Evolutionary conservation across 1,140 invertebrate species (phyloP).

Genomic region (Plodia interpunctella): DNA sequence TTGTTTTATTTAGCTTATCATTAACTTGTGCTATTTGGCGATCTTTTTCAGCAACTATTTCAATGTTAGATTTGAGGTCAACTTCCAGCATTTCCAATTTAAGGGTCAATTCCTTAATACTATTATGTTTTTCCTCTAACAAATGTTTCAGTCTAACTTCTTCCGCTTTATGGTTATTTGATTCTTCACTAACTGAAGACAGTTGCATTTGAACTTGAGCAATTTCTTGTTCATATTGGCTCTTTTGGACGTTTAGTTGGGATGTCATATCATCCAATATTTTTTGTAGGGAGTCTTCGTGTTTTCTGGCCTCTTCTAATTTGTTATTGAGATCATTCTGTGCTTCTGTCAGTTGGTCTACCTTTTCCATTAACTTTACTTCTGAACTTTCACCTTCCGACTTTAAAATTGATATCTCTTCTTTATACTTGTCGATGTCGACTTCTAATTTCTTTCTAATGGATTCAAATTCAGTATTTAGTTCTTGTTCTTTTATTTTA

Average conservation of each 20-base stretch:
- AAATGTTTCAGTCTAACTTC: constrained; percentile 42
- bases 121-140: constrained; percentile 65
- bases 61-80: constrained; percentile 68
- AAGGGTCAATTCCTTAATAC: constrained; percentile 61
- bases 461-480: constrained; percentile 50
- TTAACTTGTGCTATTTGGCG: constrained; percentile 74
- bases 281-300: constrained; percentile 69
- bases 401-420: constrained; percentile 62
- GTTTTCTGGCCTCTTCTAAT: constrained; percentile 69
- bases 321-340: constrained; percentile 74
- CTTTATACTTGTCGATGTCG: constrained; percentile 62
- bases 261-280: constrained; percentile 61
- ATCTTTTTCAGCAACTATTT: constrained; percentile 71
- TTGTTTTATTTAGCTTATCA: constrained; percentile 72
- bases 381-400: constrained; percentile 67
- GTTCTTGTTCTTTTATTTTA: constrained; percentile 62
- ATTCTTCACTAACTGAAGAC: constrained; percentile 38
- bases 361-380: constrained; percentile 71
- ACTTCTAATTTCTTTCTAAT: constrained; percentile 60
- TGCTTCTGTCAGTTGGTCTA: constrained; percentile 68
- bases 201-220: constrained; percentile 47
- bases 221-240: constrained; percentile 58
- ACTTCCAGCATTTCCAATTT: constrained; percentile 71
- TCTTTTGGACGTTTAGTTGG: constrained; percentile 57
- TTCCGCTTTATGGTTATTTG: constrained; percentile 43